These are phyloP conservation scores for Heteropelma amictum DNA, from an alignment of 2,888 invertebrate genomes.

Conservation along the genomic window DNA sequence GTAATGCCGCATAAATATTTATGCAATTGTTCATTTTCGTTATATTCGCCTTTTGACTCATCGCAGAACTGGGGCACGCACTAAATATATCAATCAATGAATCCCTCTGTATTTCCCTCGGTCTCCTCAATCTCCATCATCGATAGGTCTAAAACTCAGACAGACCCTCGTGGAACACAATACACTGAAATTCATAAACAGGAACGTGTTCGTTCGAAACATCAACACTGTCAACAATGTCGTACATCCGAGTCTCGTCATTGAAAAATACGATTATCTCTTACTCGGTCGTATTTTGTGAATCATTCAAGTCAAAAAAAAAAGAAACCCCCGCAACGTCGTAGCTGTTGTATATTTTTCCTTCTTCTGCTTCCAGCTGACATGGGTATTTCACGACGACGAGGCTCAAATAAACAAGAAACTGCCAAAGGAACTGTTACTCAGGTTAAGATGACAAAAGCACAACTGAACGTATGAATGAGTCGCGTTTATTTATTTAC, in stretches of 20 bases:
- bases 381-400: conserved; percentile 87
- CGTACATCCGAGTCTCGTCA: background rate
- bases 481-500: background rate
- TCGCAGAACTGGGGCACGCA: conserved; percentile 14
- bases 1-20: background rate
- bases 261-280: conserved; percentile 32
- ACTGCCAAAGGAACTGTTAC: conserved; percentile 96
- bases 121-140: background rate
- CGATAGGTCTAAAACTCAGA: conserved; percentile 12
- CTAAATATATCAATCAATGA: conserved; percentile 18
- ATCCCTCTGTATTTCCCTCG: background rate
- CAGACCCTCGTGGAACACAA: background rate
- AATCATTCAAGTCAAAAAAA: conserved; percentile 12
- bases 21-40: background rate
- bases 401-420: conserved; percentile 95
- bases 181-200: too few species aligned
- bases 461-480: background rate
- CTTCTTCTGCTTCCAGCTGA: conserved; percentile 80
- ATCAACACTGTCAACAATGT: conserved; percentile 7
- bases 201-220: background rate
- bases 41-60: background rate
- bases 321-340: conserved; percentile 33
- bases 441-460: conserved; percentile 80
- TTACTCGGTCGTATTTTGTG: background rate
- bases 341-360: conserved; percentile 53